Conservation (phyloP, 2,888 invertebrate species). For the Dolichomitus sp. region DNA sequence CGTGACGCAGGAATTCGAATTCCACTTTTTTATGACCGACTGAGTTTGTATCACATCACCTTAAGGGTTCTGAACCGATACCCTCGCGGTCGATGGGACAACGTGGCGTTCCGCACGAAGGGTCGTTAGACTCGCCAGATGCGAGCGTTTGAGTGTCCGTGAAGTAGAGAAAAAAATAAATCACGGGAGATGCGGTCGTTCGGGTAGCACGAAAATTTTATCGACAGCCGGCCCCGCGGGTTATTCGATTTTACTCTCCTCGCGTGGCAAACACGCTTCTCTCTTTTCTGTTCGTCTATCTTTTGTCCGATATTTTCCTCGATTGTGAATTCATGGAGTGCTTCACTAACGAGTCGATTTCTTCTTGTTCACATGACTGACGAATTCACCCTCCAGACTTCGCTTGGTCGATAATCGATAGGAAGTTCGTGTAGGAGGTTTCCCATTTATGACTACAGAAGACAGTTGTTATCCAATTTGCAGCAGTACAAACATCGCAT, state of each 20-base stretch:
- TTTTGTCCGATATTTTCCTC: conserved; percentile 9
- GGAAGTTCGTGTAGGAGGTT: neutral
- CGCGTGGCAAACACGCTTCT: conserved; percentile 20
- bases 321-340: conserved; percentile 8
- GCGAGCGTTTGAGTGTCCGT: conserved; percentile 34
- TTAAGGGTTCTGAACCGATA: neutral
- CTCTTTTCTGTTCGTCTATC: neutral
- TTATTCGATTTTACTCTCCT: conserved; percentile 23
- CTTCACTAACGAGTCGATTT: conserved; percentile 11
- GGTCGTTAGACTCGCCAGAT: conserved; percentile 42
- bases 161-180: neutral
- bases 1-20: neutral
- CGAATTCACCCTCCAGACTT: neutral
- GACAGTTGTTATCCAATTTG: neutral
- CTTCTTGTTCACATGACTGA: neutral
- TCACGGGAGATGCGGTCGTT: neutral
- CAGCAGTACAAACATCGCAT: neutral
- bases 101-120: conserved; percentile 24
- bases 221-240: conserved; percentile 10
- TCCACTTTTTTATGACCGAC: neutral
- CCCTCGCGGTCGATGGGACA: neutral
- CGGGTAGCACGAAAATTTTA: conserved; percentile 20
- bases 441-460: neutral
- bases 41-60: neutral
- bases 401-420: conserved; percentile 32